Evolutionary conservation across 2,113 vertebrate genomes (phyloP).

Genomic region (Psilopsiagon aymara): DNA sequence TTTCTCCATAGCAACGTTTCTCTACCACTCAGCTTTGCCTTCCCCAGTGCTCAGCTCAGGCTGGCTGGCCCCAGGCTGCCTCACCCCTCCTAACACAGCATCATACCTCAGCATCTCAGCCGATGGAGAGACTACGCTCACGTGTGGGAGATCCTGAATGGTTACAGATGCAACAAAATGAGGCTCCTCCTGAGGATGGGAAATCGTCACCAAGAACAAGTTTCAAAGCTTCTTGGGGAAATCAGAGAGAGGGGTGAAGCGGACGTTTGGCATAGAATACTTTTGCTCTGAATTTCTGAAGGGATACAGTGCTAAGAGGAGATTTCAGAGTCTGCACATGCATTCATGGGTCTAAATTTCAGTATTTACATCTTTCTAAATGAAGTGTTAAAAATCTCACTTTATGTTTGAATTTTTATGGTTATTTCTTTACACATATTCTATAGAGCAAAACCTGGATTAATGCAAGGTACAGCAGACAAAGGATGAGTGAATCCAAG

Average conservation of each 20-base stretch:
- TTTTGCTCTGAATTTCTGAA: not conserved
- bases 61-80: not conserved
- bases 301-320: not conserved
- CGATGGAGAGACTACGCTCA: fast-evolving
- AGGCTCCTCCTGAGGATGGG: not conserved
- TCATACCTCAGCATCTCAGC: fast-evolving
- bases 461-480: not conserved
- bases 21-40: not conserved
- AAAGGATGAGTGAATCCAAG: not conserved
- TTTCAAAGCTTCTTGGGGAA: not conserved
- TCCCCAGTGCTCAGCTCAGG: not conserved
- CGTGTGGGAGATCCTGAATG: fast-evolving
- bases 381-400: not conserved
- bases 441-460: not conserved
- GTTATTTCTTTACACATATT: not conserved
- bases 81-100: fast-evolving
- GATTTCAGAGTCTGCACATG: not conserved
- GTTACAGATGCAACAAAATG: fast-evolving
- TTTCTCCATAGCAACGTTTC: not conserved
- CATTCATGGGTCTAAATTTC: not conserved
- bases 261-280: not conserved
- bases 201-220: not conserved
- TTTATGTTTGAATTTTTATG: not conserved
- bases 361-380: not conserved
- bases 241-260: not conserved